Evolutionary conservation across 2,113 vertebrate genomes (phyloP).

Genomic region (Propithecus coquereli): DNA sequence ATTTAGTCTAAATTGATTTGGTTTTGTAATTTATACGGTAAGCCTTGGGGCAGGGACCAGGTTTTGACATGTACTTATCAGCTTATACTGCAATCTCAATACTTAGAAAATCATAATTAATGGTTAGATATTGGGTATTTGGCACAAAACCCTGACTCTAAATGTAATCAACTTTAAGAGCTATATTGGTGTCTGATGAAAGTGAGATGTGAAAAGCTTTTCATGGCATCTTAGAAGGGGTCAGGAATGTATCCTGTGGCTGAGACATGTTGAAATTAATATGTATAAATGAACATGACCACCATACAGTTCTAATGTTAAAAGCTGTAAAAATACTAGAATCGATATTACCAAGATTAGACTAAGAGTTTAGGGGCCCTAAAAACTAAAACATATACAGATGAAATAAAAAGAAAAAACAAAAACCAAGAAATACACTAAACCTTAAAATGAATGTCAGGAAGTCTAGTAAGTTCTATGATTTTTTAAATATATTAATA

Average conservation of each 20-base stretch:
- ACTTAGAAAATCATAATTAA: conserved; percentile 64
- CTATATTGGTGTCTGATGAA: conserved; percentile 58
- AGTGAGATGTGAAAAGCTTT: conserved; percentile 21
- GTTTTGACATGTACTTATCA: conserved; percentile 59
- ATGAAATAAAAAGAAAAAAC: neutral
- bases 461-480: conserved; percentile 8
- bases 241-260: neutral
- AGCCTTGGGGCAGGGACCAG: neutral
- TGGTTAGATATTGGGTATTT: conserved; percentile 24
- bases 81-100: conserved; percentile 31
- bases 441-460: neutral
- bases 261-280: conserved; percentile 25
- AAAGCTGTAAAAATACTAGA: conserved; percentile 25
- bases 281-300: neutral
- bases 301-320: neutral
- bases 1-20: conserved; percentile 24
- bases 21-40: conserved; percentile 34
- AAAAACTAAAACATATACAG: neutral
- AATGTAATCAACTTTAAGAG: conserved; percentile 64
- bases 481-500: conserved; percentile 5
- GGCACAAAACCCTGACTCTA: conserved; percentile 53
- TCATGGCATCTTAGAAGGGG: conserved; percentile 35
- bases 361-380: neutral
- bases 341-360: neutral
- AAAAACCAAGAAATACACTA: neutral